These are phyloP conservation scores for Catalaphyllia jardinei DNA, from an alignment of 64 coral and sea anemone species.

Conservation along the genomic window DNA sequence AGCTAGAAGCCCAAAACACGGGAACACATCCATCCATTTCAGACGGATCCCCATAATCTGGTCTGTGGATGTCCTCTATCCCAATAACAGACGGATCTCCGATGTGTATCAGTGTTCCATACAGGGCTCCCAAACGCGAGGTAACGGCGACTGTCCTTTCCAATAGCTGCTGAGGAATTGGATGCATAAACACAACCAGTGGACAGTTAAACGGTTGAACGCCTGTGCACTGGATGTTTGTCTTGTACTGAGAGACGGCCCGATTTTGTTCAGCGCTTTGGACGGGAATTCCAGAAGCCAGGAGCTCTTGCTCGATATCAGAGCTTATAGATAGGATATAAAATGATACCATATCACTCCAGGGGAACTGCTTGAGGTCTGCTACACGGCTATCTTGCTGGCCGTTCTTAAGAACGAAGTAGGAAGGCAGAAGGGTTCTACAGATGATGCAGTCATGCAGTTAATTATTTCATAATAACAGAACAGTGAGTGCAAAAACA, in stretches of 20 bases:
- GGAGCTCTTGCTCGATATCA: constrained; percentile 61
- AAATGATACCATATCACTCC: constrained; percentile 85
- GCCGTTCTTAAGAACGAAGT: constrained; percentile 47
- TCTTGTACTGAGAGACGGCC: constrained; percentile 32
- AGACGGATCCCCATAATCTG: constrained; percentile 14
- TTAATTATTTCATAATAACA: background rate
- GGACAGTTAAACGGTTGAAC: constrained; percentile 22
- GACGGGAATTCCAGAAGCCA: constrained; percentile 40
- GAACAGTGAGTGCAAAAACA: background rate
- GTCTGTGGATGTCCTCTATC: constrained; percentile 24
- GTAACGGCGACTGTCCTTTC: constrained; percentile 35
- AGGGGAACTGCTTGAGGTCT: constrained; percentile 51
- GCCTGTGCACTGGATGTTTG: constrained; percentile 42
- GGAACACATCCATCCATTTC: constrained; percentile 42
- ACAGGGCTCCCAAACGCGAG: background rate
- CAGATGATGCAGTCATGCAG: background rate
- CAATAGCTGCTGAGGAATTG: constrained; percentile 20
- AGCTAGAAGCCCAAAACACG: constrained; percentile 64
- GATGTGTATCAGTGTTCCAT: constrained; percentile 62
- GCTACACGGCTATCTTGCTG: background rate
- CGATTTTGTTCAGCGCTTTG: constrained; percentile 3
- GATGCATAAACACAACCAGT: constrained; percentile 61
- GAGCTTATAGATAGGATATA: constrained; percentile 66
- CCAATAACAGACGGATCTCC: constrained; percentile 65
- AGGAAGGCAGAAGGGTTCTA: constrained; percentile 68